These are phyloP conservation scores for Mechanitis mazaeus DNA, from an alignment of 2,888 invertebrate species.

Conservation along the genomic window DNA sequence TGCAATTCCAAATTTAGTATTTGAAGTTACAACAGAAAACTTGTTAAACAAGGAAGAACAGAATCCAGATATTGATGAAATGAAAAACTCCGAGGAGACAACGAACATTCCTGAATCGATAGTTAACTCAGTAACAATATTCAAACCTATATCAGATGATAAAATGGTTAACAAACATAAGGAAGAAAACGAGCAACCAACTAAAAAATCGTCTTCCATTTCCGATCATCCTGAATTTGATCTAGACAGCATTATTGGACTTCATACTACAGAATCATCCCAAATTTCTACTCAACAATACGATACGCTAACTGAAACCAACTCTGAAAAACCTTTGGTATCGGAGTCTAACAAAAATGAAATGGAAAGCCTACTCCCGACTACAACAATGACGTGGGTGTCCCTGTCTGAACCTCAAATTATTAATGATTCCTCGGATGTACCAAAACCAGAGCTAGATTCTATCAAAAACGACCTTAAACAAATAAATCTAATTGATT, in stretches of 20 bases:
- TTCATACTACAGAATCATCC: conserved; percentile 20
- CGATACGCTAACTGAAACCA: conserved; percentile 18
- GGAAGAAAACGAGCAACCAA: conserved; percentile 11
- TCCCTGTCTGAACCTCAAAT: conserved; percentile 45
- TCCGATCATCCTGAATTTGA: conserved; percentile 21
- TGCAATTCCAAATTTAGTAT: conserved; percentile 29
- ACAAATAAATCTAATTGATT: conserved; percentile 12
- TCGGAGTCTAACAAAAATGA: conserved; percentile 18
- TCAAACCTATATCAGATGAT: conserved; percentile 21
- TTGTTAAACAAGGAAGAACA: not conserved
- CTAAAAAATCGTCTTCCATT: conserved; percentile 5
- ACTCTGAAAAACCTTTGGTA: conserved; percentile 24
- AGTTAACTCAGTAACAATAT: conserved; percentile 7
- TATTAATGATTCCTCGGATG: conserved; percentile 47
- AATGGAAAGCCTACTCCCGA: conserved; percentile 28
- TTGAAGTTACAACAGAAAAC: conserved; percentile 11
- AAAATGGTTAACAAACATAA: conserved; percentile 20
- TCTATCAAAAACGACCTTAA: conserved; percentile 40
- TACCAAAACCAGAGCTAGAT: conserved; percentile 48
- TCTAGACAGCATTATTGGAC: conserved; percentile 23
- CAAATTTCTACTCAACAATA: conserved; percentile 4
- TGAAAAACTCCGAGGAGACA: not conserved
- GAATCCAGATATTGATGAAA: not conserved
- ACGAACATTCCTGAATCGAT: not conserved
- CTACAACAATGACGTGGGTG: conserved; percentile 38